Conservation (phyloP, 2,888 invertebrate genomes). For the Meiosimyza decipiens region DNA sequence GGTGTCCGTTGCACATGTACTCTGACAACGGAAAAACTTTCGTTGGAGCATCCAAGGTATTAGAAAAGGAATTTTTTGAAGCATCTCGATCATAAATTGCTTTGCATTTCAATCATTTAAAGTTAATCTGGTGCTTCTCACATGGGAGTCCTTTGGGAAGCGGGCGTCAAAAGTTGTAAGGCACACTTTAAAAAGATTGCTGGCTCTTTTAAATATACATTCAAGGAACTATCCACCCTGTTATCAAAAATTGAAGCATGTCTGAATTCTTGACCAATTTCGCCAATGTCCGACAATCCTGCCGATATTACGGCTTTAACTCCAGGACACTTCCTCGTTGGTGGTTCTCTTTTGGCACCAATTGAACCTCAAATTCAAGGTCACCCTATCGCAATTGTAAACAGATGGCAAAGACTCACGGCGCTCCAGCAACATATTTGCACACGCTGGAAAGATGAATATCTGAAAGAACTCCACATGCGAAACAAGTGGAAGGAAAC, state of each 20-base stretch:
- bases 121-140: slow-evolving; percentile 37
- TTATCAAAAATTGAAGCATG: too few relatives aligned
- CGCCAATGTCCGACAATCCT: slow-evolving; percentile 8
- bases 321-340: slow-evolving; percentile 36
- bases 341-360: slow-evolving; percentile 28
- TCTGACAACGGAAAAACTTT: too few relatives aligned
- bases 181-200: slow-evolving; percentile 35
- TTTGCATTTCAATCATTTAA: background rate
- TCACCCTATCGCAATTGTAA: background rate
- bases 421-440: too few relatives aligned
- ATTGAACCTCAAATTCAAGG: slow-evolving; percentile 31
- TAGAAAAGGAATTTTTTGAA: too few relatives aligned
- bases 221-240: slow-evolving; percentile 40
- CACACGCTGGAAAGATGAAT: too few relatives aligned
- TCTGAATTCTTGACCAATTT: slow-evolving; percentile 37
- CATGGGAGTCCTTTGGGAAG: slow-evolving; percentile 29
- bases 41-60: too few relatives aligned
- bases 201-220: slow-evolving; percentile 26
- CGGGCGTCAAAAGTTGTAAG: slow-evolving; percentile 38
- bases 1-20: too few relatives aligned
- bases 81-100: background rate
- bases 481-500: too few relatives aligned
- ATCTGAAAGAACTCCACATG: too few relatives aligned
- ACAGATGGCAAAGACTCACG: background rate
- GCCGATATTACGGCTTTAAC: slow-evolving; percentile 15